These are phyloP conservation scores for Drosophila fuyamai DNA, from an alignment of 1,140 invertebrate genomes.

Conservation along the genomic window DNA sequence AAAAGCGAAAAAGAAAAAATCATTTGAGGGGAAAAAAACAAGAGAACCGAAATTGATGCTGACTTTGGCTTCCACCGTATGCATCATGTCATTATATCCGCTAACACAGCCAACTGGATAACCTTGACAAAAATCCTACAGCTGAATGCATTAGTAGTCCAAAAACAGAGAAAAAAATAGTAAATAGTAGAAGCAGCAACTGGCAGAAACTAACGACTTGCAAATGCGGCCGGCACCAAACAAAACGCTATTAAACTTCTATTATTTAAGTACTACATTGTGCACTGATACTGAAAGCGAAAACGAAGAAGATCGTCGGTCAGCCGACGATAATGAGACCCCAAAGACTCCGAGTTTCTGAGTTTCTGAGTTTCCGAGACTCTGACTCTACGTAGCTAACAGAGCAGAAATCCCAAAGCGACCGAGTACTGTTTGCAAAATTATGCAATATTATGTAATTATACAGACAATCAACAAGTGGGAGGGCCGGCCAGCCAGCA, in stretches of 20 bases:
- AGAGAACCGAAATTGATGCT: conserved; percentile 46
- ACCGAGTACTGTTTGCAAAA: conserved; percentile 73
- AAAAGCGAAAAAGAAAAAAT: conserved; percentile 13
- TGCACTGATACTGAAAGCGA: conserved; percentile 76
- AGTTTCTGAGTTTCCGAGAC: conserved; percentile 17
- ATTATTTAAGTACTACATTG: conserved; percentile 84
- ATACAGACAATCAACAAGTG: conserved; percentile 74
- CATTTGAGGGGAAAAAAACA: conserved; percentile 1
- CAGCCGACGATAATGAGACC: conserved; percentile 59
- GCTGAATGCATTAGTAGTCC: conserved; percentile 84
- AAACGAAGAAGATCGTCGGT: conserved; percentile 59
- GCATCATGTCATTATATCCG: conserved; percentile 82
- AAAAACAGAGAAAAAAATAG: conserved; percentile 40
- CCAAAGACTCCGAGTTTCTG: conserved; percentile 18
- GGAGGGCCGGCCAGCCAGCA: conserved; percentile 30
- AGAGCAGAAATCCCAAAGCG: conserved; percentile 81
- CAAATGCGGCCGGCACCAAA: conserved; percentile 61
- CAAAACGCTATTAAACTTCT: conserved; percentile 84
- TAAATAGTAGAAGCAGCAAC: conserved; percentile 14
- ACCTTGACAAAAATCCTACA: conserved; percentile 84
- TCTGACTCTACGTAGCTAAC: conserved; percentile 63
- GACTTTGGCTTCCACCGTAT: conserved; percentile 48
- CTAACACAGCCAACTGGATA: conserved; percentile 73
- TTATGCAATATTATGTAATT: conserved; percentile 83
- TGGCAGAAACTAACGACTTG: conserved; percentile 63